Percentiles rank a stretch among this genome's conserved stretches.
Conservation (phyloP, 2,888 invertebrate species). For the Zhuqinia jingwanae region DNA sequence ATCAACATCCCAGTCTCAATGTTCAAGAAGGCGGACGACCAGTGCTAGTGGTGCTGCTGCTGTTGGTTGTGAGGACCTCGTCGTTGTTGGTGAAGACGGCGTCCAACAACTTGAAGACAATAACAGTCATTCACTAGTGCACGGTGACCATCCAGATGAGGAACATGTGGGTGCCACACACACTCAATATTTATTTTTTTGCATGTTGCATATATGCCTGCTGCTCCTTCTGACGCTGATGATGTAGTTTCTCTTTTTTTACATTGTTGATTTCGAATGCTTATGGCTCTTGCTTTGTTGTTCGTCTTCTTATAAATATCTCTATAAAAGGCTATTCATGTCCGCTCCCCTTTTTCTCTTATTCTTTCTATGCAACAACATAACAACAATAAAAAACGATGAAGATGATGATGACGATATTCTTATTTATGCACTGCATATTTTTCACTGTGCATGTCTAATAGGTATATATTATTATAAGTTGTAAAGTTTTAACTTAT, state of each 20-base stretch:
- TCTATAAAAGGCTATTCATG: conserved; percentile 65
- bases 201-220: neutral
- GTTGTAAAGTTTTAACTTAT: conserved; percentile 17
- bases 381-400: conserved; percentile 18
- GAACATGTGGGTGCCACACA: conserved; percentile 77
- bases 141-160: conserved; percentile 70
- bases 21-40: conserved; percentile 59
- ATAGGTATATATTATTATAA: conserved; percentile 14
- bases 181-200: conserved; percentile 50
- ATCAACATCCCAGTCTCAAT: neutral
- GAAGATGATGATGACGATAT: conserved; percentile 32
- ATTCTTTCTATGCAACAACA: conserved; percentile 15
- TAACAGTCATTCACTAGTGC: conserved; percentile 51
- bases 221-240: neutral
- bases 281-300: conserved; percentile 32
- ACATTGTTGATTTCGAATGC: conserved; percentile 40
- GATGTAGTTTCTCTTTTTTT: conserved; percentile 60
- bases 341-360: conserved; percentile 59
- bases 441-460: conserved; percentile 8
- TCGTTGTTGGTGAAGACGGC: conserved; percentile 47
- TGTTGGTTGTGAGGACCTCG: conserved; percentile 60
- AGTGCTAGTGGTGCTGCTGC: conserved; percentile 42
- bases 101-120: conserved; percentile 44
- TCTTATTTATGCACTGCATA: neutral
- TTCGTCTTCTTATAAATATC: conserved; percentile 10